Base-by-base conservation (phyloP, 2,797 vertebrate species). In the Peromyscus aztecus region DNA sequence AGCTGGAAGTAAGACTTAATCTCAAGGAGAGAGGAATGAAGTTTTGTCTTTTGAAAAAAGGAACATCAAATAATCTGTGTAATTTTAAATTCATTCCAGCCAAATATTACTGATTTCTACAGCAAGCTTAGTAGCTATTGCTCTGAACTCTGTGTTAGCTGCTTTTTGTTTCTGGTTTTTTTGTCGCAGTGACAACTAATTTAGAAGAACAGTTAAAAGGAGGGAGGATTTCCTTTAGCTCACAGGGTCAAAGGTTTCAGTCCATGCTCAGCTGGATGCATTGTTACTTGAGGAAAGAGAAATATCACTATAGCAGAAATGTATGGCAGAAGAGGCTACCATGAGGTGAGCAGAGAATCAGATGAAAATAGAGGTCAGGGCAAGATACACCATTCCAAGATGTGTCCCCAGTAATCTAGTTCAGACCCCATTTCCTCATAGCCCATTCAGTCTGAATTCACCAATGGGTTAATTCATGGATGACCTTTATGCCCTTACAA, bases 41-140 rank as follows among this genome's bases (percentile, higher is more conserved):
- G 12, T 67, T 52, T 46, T 21, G 29, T 34, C 67, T 93, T 77
- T 81, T 90, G 29, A 92, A 94, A 27, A 57, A n/a, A 95, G 21
- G 34, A 46, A 23, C 61, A 81, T 61, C 40, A 85, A 76, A 81
- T 75, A 63, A 95, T 77, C 43, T 94, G 67, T 11, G 4, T 57
- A 84, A 67, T 86, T 90, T 17, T 17, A 86, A 85, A 75, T 85
- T n/a, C 34, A 89, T 6, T 76, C 73, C 14, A 52, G 52, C 40
- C 17, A 75, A 27, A 49, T 29, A 49, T 40, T 21, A 40, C 55
- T 59, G 34, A 75, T 43, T 59, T 43, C 46, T 71, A 86, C 46
- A 55, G 84, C 34, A 21, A 87, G 67, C 49, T 87, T 40, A 27
- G 46, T 69, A 40, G 40, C 4, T 40, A 29, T 71, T 40, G 67